Percentiles rank a stretch among this genome's conserved stretches.
Conservation (phyloP, 2,797 vertebrate genomes). For the Neosalanx taihuensis region DNA sequence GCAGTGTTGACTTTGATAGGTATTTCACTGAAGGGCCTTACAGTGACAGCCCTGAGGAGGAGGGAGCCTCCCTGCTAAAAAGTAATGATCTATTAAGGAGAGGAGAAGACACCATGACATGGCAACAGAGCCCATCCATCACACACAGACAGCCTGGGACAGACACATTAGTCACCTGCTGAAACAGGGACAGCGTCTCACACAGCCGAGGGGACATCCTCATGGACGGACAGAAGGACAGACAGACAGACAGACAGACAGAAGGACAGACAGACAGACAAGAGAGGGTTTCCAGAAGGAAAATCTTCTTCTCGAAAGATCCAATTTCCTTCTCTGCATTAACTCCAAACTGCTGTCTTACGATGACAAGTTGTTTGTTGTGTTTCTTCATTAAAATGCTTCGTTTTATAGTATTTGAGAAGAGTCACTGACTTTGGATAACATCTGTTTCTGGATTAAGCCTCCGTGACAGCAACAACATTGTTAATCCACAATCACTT, state of each 20-base stretch:
- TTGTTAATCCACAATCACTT: conserved; percentile 37
- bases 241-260: background rate
- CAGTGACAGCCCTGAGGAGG: conserved; percentile 11
- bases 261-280: too few species aligned
- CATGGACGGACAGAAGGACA: background rate
- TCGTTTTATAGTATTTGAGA: conserved; percentile 5
- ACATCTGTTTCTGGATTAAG: conserved; percentile 52
- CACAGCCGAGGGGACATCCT: background rate
- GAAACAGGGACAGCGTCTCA: conserved; percentile 3
- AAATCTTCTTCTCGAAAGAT: too few species aligned
- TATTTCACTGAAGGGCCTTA: conserved; percentile 6
- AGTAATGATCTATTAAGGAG: conserved; percentile 57
- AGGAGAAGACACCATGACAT: conserved; percentile 18
- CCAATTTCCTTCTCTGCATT: too few species aligned
- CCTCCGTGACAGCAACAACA: conserved; percentile 36
- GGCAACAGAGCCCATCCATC: conserved; percentile 45
- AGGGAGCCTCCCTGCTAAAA: conserved; percentile 1
- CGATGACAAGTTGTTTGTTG: background rate
- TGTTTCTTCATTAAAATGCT: conserved; percentile 9
- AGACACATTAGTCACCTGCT: conserved; percentile 41
- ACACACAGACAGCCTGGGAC: conserved; percentile 46
- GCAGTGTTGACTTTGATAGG: conserved; percentile 7
- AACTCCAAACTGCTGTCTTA: background rate
- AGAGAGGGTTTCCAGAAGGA: background rate
- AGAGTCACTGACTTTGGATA: conserved; percentile 18